These are phyloP conservation scores for Chamaea fasciata DNA, from an alignment of 2,113 vertebrate genomes.

Conservation along the genomic window DNA sequence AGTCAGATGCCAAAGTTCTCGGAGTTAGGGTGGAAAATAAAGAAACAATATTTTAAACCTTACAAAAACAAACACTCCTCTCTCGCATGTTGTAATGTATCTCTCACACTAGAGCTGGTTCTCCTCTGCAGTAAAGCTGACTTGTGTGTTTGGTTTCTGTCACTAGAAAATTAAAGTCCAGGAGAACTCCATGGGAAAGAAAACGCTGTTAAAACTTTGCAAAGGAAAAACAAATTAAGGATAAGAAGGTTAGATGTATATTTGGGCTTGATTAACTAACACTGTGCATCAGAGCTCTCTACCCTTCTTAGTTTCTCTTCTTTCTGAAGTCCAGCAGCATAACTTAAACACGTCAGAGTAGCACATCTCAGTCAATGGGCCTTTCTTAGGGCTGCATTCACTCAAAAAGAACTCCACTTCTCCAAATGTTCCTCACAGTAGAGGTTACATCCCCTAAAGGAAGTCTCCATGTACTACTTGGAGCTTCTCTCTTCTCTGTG, in stretches of 20 bases:
- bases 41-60: constrained; percentile 70
- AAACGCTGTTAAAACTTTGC: constrained; percentile 14
- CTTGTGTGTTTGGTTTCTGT: constrained; percentile 52
- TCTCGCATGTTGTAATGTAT: constrained; percentile 47
- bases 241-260: constrained; percentile 12
- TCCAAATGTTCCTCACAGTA: neutral
- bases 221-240: constrained; percentile 44
- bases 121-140: constrained; percentile 1
- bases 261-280: constrained; percentile 19
- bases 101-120: neutral
- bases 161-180: constrained; percentile 55
- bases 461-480: neutral
- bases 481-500: neutral
- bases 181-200: constrained; percentile 32
- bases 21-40: constrained; percentile 66
- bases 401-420: neutral
- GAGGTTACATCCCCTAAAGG: neutral
- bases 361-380: neutral
- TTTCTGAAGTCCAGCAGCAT: neutral
- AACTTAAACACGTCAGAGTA: neutral
- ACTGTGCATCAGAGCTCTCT: neutral
- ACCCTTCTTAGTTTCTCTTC: constrained; percentile 3
- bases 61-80: constrained; percentile 70
- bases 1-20: constrained; percentile 75
- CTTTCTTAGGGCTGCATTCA: constrained; percentile 18